Base-by-base conservation (phyloP, 2,113 vertebrate genomes). In the Camelus bactrianus region DNA sequence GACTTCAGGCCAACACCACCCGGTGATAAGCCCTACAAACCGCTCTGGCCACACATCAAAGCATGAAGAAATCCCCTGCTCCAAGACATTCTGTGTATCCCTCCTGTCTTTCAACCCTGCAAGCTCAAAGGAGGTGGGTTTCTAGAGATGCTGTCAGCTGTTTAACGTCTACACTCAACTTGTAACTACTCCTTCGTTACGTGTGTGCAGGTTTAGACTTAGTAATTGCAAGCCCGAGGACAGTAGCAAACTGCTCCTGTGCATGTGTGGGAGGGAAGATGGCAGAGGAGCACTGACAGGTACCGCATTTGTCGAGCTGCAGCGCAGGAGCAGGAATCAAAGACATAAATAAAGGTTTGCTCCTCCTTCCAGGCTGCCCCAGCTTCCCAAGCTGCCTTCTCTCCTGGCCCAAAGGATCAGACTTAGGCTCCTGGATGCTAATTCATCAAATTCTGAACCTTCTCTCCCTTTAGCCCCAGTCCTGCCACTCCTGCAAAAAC, bases 331-430 rank as follows among this genome's bases (percentile, higher is more conserved):
- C 5, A 4, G 24, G 16, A 67, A n/a, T 75, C 16, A 10, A 42
- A 83, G 60, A 50, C 17, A 35, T 5, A 65, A 80, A 28, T 38
- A 46, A 35, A 42, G 42, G 15, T 32, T 2, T 28, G n/a, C 13
- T 3, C 28, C 58, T 62, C 35, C 64, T 75, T 46, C 50, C 19
- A 35, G 17, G 19, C 0, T 20, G 28, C 13, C 52, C 46, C 35
- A 38, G 0, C 24, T 32, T 10, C 26, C 65, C 35, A 15, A 0
- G 0, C 6, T 3, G 1, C 11, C 10, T 48, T 80, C 38, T 17
- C 56, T 84, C 38, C 28, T 32, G 12, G 26, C 22, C 8, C 3
- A 7, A 16, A 70, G 65, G 54, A 67, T 67, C 26, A 73, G 54
- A 48, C 9, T 13, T 11, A 62, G 46, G 13, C 17, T 69, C 76